These are phyloP conservation scores for Mellilla xanthometata DNA, from an alignment of 2,888 invertebrate species.

Conservation along the genomic window DNA sequence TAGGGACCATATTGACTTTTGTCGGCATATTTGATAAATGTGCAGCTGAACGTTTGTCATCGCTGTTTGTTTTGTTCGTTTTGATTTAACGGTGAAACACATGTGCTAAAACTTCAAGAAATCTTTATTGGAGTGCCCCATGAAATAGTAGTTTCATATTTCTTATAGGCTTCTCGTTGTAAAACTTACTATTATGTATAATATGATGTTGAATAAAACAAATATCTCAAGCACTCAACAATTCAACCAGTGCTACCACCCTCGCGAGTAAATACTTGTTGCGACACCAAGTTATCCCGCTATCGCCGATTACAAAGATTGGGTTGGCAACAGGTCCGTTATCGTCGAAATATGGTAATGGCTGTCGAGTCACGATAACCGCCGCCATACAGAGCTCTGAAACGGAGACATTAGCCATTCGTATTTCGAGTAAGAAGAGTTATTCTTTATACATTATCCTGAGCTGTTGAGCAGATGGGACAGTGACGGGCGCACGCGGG, in stretches of 20 bases:
- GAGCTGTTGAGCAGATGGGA: conserved; percentile 66
- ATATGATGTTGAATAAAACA: too few species aligned
- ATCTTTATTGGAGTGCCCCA: too few species aligned
- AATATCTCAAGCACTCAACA: too few species aligned
- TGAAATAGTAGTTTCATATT: too few species aligned
- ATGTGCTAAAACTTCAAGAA: conserved; percentile 16
- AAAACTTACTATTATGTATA: too few species aligned
- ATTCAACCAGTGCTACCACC: too few species aligned
- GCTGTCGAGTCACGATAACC: conserved; percentile 19
- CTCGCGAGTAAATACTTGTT: too few species aligned
- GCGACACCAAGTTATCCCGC: too few species aligned
- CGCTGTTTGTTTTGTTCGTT: conserved; percentile 24
- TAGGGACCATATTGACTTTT: conserved; percentile 38
- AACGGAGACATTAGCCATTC: conserved; percentile 55
- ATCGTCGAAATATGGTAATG: conserved; percentile 29
- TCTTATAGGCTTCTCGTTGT: too few species aligned
- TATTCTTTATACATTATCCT: conserved; percentile 57
- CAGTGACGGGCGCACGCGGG: conserved; percentile 53
- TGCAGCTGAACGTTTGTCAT: conserved; percentile 26
- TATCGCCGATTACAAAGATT: conserved; percentile 3
- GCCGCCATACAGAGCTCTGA: conserved; percentile 23
- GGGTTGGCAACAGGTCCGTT: conserved; percentile 28
- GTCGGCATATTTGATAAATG: conserved; percentile 28
- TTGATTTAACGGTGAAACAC: conserved; percentile 13
- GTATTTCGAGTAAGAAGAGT: too few species aligned